phyloP scores from a whole-genome alignment of 2,113 vertebrate species.

The Passer montanus region DNA sequence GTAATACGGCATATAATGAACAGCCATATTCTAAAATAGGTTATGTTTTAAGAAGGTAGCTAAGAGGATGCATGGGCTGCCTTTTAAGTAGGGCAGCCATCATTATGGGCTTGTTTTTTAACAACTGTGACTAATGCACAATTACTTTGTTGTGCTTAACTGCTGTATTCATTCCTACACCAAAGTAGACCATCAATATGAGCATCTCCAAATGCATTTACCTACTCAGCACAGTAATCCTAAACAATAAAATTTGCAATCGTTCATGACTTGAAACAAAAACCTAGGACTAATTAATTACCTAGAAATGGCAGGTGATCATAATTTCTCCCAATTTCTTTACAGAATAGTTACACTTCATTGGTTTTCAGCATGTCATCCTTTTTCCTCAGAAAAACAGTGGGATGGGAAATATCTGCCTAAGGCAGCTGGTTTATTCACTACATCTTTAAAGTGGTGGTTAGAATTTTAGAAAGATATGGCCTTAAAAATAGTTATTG shows the following conservation, averaged over 20 bases:
- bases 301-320: background rate
- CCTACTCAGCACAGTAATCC: background rate
- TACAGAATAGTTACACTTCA: background rate
- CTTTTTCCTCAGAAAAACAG: background rate
- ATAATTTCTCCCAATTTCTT: background rate
- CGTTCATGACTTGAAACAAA: slow-evolving; percentile 3
- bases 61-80: background rate
- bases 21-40: background rate
- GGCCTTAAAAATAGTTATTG: background rate
- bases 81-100: background rate
- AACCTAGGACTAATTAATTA: background rate
- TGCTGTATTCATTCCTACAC: background rate
- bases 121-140: background rate
- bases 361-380: background rate
- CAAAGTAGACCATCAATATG: background rate
- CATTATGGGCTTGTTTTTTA: slow-evolving; percentile 12
- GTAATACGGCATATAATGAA: background rate
- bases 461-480: slow-evolving; percentile 7
- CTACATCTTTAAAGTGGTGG: background rate
- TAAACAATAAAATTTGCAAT: slow-evolving; percentile 2
- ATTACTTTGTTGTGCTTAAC: slow-evolving; percentile 3
- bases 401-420: background rate
- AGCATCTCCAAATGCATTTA: slow-evolving; percentile 16
- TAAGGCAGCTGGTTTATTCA: background rate
- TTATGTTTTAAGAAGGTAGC: background rate